Evolutionary conservation across 2,797 vertebrate genomes (phyloP), one percentile per base, ranked within the genome.

Genomic region (Crocidura indochinensis): DNA sequence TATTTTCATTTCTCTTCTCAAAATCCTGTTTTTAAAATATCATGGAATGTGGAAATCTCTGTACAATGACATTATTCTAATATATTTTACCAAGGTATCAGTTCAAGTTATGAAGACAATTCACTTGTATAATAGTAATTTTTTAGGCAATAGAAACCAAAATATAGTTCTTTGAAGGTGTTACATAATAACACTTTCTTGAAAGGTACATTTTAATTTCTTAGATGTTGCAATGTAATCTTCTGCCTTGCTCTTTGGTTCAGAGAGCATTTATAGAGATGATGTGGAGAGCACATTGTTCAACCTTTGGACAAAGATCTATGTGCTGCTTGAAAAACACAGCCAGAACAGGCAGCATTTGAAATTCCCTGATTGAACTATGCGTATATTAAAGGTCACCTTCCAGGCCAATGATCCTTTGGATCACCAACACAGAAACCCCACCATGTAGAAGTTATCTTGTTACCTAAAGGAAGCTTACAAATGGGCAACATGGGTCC

Each of bases 291-390:
- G 47, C 83, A 65, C 49, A 85, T 46, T 73, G 87, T 72, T 85
- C 0, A 83, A 27, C 20, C 38, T 94, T 95, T 69, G 44, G 31
- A 87, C 69, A 93, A 67, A 93, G 78, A 85, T 87, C 60, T 81
- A 24, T 47, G 69, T 83, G 60, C 53, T 68, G 65, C 87, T 67
- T 87, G 76, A 85, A 91, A 92, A 90, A 75, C 38, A 68, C 82
- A 94, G 89, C 60, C 78, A 74, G 81, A 64, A 81, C 31, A 90
- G 74, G 62, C 10, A 90, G 88, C 60, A 62, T 94, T 84, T 95
- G 90, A 95, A 95, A 95, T 76, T 19, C 74, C 64, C 27, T 56
- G 47, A 84, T 85, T 91, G 87, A 93, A 94, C 88, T 73, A 31
- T 53, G 51, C 17, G 51, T 64, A 20, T 88, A 92, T 93, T 86